Evolutionary conservation across 2,888 invertebrate species (phyloP).

Genomic region (Trisateles emortualis): DNA sequence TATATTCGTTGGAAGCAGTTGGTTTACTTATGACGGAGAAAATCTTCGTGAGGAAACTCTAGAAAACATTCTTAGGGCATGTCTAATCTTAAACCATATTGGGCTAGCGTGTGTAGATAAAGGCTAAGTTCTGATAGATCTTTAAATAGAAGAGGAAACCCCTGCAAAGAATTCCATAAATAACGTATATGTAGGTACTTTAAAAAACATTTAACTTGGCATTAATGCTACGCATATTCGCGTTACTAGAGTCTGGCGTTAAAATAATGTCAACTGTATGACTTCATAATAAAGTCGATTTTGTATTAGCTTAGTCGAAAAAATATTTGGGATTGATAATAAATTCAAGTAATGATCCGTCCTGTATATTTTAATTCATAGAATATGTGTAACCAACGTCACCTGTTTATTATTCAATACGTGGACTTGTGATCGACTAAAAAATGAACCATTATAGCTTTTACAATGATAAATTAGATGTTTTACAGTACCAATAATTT

Average conservation of each 20-base stretch:
- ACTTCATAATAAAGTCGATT: background rate
- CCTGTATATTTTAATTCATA: constrained; percentile 1
- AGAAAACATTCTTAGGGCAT: too few relatives aligned
- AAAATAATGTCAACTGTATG: background rate
- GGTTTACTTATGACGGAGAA: too few relatives aligned
- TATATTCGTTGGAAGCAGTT: too few relatives aligned
- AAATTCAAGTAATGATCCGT: constrained; percentile 7
- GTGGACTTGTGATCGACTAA: constrained; percentile 5
- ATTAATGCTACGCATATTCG: background rate
- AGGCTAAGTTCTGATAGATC: too few relatives aligned
- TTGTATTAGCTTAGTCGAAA: background rate
- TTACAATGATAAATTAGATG: constrained; percentile 10
- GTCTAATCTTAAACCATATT: too few relatives aligned
- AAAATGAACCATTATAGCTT: background rate
- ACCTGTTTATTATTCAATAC: constrained; percentile 10
- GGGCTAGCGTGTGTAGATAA: too few relatives aligned
- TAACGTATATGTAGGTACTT: too few relatives aligned
- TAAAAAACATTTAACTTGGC: too few relatives aligned
- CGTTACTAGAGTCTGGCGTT: background rate
- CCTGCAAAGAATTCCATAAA: too few relatives aligned
- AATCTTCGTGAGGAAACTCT: too few relatives aligned
- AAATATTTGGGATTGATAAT: background rate
- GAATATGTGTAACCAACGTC: background rate
- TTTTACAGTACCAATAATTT: background rate
- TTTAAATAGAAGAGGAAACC: too few relatives aligned